These are phyloP conservation scores for Drosophila macrothrix DNA, from an alignment of 2,888 invertebrate genomes.

Conservation along the genomic window DNA sequence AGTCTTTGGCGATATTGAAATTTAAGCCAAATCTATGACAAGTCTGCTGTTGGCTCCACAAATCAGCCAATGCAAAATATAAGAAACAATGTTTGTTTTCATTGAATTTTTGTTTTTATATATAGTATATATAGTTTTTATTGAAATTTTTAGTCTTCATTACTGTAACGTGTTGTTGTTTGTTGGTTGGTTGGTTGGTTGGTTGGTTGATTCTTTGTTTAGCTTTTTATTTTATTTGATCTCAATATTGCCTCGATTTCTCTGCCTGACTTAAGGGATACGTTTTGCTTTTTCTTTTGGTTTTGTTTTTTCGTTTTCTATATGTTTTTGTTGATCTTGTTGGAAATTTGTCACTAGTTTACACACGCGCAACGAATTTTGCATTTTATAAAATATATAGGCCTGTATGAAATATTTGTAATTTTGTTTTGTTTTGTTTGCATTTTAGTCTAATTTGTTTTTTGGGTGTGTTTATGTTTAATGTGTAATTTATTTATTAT, in stretches of 20 bases:
- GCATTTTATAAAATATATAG: conserved; percentile 55
- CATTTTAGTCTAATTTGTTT: conserved; percentile 70
- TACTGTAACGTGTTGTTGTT: conserved; percentile 69
- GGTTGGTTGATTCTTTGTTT: conserved; percentile 39
- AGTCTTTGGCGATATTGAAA: not conserved
- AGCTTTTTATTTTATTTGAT: not conserved
- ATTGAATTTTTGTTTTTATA: conserved; percentile 43
- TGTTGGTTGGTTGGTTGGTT: conserved; percentile 9
- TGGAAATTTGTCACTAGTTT: conserved; percentile 64
- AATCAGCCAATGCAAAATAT: not conserved
- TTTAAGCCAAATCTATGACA: not conserved
- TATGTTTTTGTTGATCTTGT: conserved; percentile 18
- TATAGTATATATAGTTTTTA: conserved; percentile 73
- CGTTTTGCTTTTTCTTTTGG: conserved; percentile 6
- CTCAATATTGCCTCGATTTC: conserved; percentile 24
- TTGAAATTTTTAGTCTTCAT: conserved; percentile 77
- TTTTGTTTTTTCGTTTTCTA: not conserved
- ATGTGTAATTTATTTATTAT: conserved; percentile 16
- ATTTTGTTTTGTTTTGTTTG: conserved; percentile 34
- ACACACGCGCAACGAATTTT: conserved; percentile 50
- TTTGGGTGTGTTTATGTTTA: conserved; percentile 35
- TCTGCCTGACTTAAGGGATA: conserved; percentile 51
- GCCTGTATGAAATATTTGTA: conserved; percentile 50
- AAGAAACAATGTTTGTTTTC: conserved; percentile 20
- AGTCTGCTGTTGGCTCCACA: not conserved